Evolutionary conservation across 2,888 invertebrate genomes (phyloP), one percentile per base, ranked within the genome.

Genomic region (Aromia moschata): DNA sequence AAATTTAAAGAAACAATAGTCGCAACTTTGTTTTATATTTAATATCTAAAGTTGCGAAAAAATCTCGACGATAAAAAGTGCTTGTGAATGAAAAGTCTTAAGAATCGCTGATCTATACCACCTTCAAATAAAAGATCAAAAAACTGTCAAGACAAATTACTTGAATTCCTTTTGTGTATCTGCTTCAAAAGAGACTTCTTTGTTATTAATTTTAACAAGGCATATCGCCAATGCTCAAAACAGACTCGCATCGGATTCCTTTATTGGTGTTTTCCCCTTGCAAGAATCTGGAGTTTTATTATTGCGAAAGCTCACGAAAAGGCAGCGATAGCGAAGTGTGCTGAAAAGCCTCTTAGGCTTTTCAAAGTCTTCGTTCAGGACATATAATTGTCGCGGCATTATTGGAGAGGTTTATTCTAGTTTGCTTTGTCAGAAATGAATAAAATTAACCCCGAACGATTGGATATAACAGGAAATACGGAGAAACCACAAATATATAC

Each of bases 291-390:
- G 38, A 15, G n/a, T 49, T 40, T 30, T 38, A 20, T 38, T 52
- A 41, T 41, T 52, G 16, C 30, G 10, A 40, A 40, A 38, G 12
- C 18, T 7, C 12, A 2, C 41, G 41, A 12, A 41, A 57, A 51
- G 33, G 25, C 51, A 57, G 51, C 51, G 51, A 44, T 44, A 38
- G 30, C 30, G 31, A 12, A 51, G 56, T 43, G 20, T 12, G 15
- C 15, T 18, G 49, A 43, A 25, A 56, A 56, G 18, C n/a, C n/a
- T n/a, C n/a, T n/a, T n/a, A 20, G 49, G 56, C 47, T 56, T 56
- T 49, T n/a, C 12, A 41, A 1, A 43, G 31, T 20, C 36, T 33
- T 43, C 33, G 25, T 14, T 43, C 15, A 20, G 36, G 37, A 49
- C 38, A 25, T 25, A 41, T 36, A 43, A 40, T 33, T 47, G 56